phyloP scores from a whole-genome alignment of 2,888 invertebrate species.

The Eledone cirrhosa region DNA sequence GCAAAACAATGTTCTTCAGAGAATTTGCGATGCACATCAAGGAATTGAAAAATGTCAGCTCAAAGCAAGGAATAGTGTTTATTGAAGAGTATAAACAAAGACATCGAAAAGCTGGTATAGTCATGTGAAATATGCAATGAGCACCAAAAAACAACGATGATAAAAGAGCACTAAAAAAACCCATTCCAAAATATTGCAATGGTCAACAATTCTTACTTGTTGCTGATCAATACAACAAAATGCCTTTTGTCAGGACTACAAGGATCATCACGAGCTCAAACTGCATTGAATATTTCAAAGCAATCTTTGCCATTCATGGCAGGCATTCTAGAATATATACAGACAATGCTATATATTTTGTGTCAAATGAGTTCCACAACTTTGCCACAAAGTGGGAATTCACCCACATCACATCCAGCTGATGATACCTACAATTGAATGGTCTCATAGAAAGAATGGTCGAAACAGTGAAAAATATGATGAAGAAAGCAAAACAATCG shows the following conservation, averaged over 20 bases:
- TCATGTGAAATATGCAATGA: too few relatives aligned
- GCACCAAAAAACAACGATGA: neutral
- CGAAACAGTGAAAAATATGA: too few relatives aligned
- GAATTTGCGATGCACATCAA: neutral
- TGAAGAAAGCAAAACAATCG: neutral
- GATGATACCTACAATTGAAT: too few relatives aligned
- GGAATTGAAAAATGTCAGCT: neutral
- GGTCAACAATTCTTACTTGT: neutral
- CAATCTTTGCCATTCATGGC: too few relatives aligned
- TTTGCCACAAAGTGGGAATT: too few relatives aligned
- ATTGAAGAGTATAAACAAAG: neutral
- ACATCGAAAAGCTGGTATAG: neutral
- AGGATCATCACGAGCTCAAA: too few relatives aligned
- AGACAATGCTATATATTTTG: too few relatives aligned
- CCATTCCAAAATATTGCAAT: neutral
- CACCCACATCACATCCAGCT: too few relatives aligned
- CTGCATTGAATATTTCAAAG: too few relatives aligned
- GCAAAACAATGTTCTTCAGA: neutral
- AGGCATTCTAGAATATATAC: too few relatives aligned
- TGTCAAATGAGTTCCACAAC: too few relatives aligned
- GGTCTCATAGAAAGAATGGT: too few relatives aligned
- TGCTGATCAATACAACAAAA: neutral
- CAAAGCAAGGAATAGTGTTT: neutral
- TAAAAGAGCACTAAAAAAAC: neutral
- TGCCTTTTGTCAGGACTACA: neutral